Evolutionary conservation across 2,113 vertebrate genomes (phyloP), one percentile per base, ranked within the genome.

Genomic region (Sceloporus tristichus): DNA sequence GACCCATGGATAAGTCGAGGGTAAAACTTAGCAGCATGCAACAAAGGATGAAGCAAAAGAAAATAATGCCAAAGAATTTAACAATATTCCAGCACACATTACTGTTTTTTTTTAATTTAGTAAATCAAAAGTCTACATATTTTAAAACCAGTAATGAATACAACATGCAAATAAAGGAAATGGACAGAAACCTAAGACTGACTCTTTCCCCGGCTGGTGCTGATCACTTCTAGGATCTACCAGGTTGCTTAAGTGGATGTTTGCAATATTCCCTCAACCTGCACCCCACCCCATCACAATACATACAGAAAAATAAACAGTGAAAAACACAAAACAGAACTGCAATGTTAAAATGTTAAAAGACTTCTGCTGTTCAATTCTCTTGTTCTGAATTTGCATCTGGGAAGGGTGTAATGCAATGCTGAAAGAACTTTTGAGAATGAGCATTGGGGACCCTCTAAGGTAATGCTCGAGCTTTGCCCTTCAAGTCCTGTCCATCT

Each of bases 361-460:
- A 48, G 48, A 8, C 48, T 38, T 71, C 29, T 66, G 66, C 48
- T 74, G 86, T n/a, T 74, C 68, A 74, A 81, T 87, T 87, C 78
- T 81, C 78, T 34, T 10, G 54, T 59, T 86, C 3, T 40, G 85
- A 79, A 56, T 34, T n/a, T 56, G 77, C 76, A 56, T 29, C 10
- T 1, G 2, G 48, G 4, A 48, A 48, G 48, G 48, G 48, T 48
- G 1, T 4, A 7, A 9, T 29, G 40, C 66, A 53, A 5, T n/a
- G 62, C 73, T 7, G 40, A 11, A 65, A 54, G 5, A 25, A 66
- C 84, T 13, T 25, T 23, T 0, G 78, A 81, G 78, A 81, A 87
- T 62, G 68, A 87, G 78, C 78, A 74, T 3, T 5, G 73, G 8
- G 1, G 2, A n/a, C 21, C 13, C 29, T 56, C 23, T 13, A 1